phyloP scores from a whole-genome alignment of 2,113 vertebrate species.

The Elaphurus davidianus region DNA sequence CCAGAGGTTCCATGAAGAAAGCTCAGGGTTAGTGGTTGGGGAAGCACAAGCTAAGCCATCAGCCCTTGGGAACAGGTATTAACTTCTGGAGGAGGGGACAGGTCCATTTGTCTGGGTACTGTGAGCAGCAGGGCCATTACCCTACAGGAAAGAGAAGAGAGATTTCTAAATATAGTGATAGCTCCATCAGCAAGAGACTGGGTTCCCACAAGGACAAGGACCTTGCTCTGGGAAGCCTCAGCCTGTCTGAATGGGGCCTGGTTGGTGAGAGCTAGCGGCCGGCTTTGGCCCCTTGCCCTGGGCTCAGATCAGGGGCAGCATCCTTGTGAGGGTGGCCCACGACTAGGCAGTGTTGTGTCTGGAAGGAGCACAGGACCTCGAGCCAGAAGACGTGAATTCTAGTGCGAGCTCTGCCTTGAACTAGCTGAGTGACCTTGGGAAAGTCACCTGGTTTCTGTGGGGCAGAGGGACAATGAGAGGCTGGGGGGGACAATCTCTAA shows the following conservation, averaged over 20 bases:
- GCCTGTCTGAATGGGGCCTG: neutral
- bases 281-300: neutral
- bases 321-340: slow-evolving; percentile 26
- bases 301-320: slow-evolving; percentile 44
- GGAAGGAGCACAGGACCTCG: slow-evolving; percentile 34
- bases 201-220: slow-evolving; percentile 29
- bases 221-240: neutral
- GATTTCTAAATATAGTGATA: slow-evolving; percentile 6
- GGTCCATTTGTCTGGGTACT: slow-evolving; percentile 5
- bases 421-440: slow-evolving; percentile 42
- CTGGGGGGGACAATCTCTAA: neutral
- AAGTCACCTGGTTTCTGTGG: slow-evolving; percentile 48
- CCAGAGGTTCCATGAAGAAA: slow-evolving; percentile 58
- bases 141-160: slow-evolving; percentile 20
- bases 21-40: slow-evolving; percentile 43
- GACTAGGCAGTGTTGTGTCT: slow-evolving; percentile 64
- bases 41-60: slow-evolving; percentile 60
- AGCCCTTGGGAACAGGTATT: slow-evolving; percentile 59
- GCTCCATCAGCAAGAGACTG: slow-evolving; percentile 13
- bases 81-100: slow-evolving; percentile 12
- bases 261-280: neutral
- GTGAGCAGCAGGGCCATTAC: neutral
- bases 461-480: slow-evolving; percentile 9
- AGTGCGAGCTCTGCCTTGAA: slow-evolving; percentile 28
- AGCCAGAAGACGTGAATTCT: neutral